Conservation (phyloP, 35 echinoderm and acorn worm genomes). For the Ophiothrix spiculata region DNA sequence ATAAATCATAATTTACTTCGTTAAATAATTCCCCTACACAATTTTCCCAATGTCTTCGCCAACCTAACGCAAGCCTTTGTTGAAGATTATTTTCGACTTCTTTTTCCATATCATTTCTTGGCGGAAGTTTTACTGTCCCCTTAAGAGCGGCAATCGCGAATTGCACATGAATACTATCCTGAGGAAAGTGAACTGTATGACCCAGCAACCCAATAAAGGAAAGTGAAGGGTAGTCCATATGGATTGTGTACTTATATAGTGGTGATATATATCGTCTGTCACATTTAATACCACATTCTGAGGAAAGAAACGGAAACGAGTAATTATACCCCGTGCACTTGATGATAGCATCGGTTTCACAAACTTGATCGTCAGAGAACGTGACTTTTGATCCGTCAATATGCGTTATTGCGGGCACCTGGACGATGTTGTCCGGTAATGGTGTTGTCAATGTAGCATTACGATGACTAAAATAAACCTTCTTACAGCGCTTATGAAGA, state of each 20-base stretch:
- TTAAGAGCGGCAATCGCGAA: neutral
- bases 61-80: neutral
- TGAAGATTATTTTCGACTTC: neutral
- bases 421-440: constrained; percentile 55
- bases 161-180: neutral
- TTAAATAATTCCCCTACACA: too few relatives aligned
- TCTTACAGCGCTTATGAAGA: constrained; percentile 29
- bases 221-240: constrained; percentile 50
- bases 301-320: constrained; percentile 60
- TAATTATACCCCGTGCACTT: constrained; percentile 81
- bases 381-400: constrained; percentile 29
- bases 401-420: constrained; percentile 25
- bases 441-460: neutral
- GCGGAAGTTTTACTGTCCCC: neutral
- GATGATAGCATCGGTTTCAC: constrained; percentile 52
- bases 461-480: constrained; percentile 61
- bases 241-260: constrained; percentile 75
- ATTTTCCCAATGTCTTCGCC: too few relatives aligned
- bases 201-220: constrained; percentile 45
- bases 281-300: constrained; percentile 47
- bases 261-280: constrained; percentile 44
- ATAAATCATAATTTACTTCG: too few relatives aligned
- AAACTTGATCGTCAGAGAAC: constrained; percentile 44
- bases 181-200: neutral
- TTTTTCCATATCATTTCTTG: neutral